These are phyloP conservation scores for Leuciscus idus DNA, from an alignment of 2,113 vertebrate genomes.

Conservation along the genomic window DNA sequence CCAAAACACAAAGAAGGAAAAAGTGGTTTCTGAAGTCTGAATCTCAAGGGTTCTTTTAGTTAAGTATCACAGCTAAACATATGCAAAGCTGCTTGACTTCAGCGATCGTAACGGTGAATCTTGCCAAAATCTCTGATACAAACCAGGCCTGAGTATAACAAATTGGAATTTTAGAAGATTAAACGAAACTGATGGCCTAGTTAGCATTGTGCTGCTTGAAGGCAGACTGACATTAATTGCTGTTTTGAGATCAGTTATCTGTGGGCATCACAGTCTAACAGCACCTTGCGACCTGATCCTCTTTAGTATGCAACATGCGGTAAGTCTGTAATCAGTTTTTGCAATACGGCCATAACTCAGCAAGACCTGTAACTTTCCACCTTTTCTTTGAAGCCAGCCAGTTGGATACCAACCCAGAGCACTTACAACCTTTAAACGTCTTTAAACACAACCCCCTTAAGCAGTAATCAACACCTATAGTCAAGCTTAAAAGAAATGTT, in stretches of 20 bases:
- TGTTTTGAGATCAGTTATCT: conserved; percentile 23
- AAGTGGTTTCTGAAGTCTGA: background rate
- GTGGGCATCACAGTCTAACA: conserved; percentile 8
- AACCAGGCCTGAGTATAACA: background rate
- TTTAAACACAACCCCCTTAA: conserved; percentile 40
- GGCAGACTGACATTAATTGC: conserved; percentile 11
- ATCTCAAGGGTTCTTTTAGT: conserved; percentile 8
- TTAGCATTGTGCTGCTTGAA: background rate
- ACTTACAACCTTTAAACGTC: conserved; percentile 24
- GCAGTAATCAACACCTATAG: conserved; percentile 33
- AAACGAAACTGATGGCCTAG: background rate
- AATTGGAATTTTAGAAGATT: background rate
- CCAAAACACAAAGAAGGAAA: conserved; percentile 18
- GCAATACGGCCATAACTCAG: conserved; percentile 45
- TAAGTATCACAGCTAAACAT: conserved; percentile 8
- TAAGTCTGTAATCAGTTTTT: conserved; percentile 45
- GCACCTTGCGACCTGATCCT: conserved; percentile 21
- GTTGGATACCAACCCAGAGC: conserved; percentile 28
- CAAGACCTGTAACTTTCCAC: conserved; percentile 42
- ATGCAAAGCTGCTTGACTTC: background rate
- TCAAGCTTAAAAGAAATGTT: conserved; percentile 18
- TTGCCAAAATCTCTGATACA: conserved; percentile 13
- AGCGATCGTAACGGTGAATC: background rate
- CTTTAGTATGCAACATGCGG: conserved; percentile 50
- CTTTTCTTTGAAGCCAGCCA: conserved; percentile 41